A percentile compares a stretch with the other conserved stretches of the same genome.
These are phyloP conservation scores for Drosophila pandora DNA, from an alignment of 1,140 invertebrate genomes.

Conservation along the genomic window DNA sequence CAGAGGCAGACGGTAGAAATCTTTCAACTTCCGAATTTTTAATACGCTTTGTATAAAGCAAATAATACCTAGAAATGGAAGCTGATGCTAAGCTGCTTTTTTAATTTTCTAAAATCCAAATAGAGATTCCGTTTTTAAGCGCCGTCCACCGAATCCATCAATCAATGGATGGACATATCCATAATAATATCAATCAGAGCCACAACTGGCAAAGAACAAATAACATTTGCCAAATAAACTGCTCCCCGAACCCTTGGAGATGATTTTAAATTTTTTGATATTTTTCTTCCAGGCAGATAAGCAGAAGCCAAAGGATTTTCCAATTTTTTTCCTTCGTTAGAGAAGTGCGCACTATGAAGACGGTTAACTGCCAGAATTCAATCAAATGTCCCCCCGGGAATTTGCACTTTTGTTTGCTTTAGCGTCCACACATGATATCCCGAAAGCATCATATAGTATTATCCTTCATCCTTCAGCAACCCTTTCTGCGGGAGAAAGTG, in stretches of 20 bases:
- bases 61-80: conserved; percentile 42
- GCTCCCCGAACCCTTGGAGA: conserved; percentile 42
- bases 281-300: conserved; percentile 70
- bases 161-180: conserved; percentile 48
- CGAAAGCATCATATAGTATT: conserved; percentile 8
- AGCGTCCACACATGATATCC: conserved; percentile 69
- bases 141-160: conserved; percentile 65
- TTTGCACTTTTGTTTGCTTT: conserved; percentile 74
- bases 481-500: conserved; percentile 63
- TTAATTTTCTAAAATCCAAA: conserved; percentile 71
- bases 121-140: conserved; percentile 44
- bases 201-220: conserved; percentile 64
- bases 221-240: conserved; percentile 77
- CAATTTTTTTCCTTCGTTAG: conserved; percentile 25
- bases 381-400: conserved; percentile 78
- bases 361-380: conserved; percentile 75
- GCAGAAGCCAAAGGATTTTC: conserved; percentile 44
- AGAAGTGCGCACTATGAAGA: conserved; percentile 71
- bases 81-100: conserved; percentile 65
- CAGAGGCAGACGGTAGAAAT: conserved; percentile 18
- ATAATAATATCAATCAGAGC: conserved; percentile 75
- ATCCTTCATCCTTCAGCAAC: conserved; percentile 53
- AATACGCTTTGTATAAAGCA: conserved; percentile 68
- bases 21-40: conserved; percentile 45
- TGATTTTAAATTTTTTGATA: conserved; percentile 72